Conservation (phyloP, 2,888 invertebrate species). For the Timandra comae region DNA sequence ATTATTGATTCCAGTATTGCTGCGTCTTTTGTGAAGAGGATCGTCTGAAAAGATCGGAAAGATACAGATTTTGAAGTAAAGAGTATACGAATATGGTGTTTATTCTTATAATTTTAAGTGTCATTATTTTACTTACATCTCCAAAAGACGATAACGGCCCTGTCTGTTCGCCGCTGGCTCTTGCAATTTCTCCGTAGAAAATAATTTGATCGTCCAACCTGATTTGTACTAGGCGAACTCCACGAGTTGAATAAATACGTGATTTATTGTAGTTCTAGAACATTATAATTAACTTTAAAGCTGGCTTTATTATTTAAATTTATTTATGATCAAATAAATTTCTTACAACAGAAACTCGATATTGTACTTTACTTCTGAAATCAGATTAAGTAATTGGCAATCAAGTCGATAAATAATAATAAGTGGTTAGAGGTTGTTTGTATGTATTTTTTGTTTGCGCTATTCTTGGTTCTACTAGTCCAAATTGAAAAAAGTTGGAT, state of each 20-base stretch:
- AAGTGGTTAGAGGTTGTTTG: too few species aligned
- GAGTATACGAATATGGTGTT: neutral
- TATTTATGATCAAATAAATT: too few species aligned
- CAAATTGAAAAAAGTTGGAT: too few species aligned
- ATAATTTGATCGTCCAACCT: conserved; percentile 81
- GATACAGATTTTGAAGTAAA: conserved; percentile 1
- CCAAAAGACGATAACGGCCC: conserved; percentile 83
- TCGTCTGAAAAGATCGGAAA: conserved; percentile 79
- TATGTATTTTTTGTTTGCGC: too few species aligned
- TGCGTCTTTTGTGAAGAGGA: conserved; percentile 88
- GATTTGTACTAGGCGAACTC: conserved; percentile 83
- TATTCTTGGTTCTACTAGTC: too few species aligned
- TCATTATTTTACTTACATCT: conserved; percentile 69
- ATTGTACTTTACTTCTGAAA: too few species aligned
- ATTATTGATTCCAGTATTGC: conserved; percentile 77
- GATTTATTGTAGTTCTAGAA: conserved; percentile 92
- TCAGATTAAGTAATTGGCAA: too few species aligned
- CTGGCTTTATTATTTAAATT: too few species aligned
- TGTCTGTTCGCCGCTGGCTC: conserved; percentile 84
- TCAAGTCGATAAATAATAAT: too few species aligned
- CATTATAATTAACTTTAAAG: too few species aligned
- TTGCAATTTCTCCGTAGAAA: conserved; percentile 88
- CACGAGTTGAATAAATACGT: conserved; percentile 87
- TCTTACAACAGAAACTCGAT: too few species aligned
- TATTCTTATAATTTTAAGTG: too few species aligned